Evolutionary conservation across 1,140 invertebrate species (phyloP), one percentile per base, ranked within the genome.

Genomic region (Lasaia peninsularis): DNA sequence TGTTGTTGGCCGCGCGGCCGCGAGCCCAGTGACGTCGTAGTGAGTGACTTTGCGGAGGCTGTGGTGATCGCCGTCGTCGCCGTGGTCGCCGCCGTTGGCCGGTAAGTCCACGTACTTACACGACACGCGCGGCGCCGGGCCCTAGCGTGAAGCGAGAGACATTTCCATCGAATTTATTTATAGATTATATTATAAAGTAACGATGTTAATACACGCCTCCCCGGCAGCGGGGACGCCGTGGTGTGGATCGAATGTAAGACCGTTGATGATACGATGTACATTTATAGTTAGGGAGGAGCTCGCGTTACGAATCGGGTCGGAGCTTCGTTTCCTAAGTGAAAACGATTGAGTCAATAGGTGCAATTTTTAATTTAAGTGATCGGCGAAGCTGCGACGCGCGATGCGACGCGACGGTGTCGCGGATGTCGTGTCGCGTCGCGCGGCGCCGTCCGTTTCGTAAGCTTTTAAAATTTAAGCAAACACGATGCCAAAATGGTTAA

Each of bases 131-230:
- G 71, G 65, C 67, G 69, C 56, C 52, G 52, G 33, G 21, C 49
- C 37, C 49, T 28, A 65, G 61, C 78, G 70, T 44, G 71, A 71
- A 71, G 73, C 74, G 74, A 84, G 67, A 80, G 85, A 88, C 83
- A 73, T 83, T 86, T 82, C 78, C 85, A 84, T 85, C 85, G 85
- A 88, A 88, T 88, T 88, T 88, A 88, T 86, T 86, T 83, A 78
- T 86, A 86, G 82, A 78, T 50, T 57, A 35, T 82, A 80, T 83
- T 83, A 74, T 78, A 77, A 81, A 86, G 70, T 78, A 75, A 84
- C 71, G 74, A 83, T 74, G 75, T 78, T 75, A 75, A 75, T 74
- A 66, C 69, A 65, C 66, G 68, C 76, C 80, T 75, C 71, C 75
- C 71, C 63, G 69, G 65, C 68, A 62, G 73, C 70, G 72, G 80